These are phyloP conservation scores for Sycophila texana DNA, from an alignment of 2,888 invertebrate genomes.

Conservation along the genomic window DNA sequence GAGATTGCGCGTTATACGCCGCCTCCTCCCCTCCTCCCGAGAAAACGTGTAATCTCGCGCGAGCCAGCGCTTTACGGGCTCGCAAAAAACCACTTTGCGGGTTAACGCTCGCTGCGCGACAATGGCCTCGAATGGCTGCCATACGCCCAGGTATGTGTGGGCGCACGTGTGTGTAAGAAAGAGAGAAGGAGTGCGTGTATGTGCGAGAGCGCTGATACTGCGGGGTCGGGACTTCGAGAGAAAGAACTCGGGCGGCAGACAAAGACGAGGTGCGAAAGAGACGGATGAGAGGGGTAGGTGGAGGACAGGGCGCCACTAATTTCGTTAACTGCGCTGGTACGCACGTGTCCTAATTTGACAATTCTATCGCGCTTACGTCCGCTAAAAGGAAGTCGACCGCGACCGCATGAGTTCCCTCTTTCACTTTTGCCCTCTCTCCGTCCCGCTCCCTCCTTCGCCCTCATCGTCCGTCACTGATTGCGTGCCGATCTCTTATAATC, in stretches of 20 bases:
- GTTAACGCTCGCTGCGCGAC: conserved; percentile 17
- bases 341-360: conserved; percentile 49
- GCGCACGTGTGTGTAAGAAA: not conserved
- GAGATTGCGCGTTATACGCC: conserved; percentile 29
- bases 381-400: conserved; percentile 38
- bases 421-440: not conserved
- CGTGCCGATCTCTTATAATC: conserved; percentile 37
- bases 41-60: conserved; percentile 27
- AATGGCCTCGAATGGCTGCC: not conserved
- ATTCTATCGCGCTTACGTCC: conserved; percentile 49
- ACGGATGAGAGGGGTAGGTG: conserved; percentile 33
- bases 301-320: conserved; percentile 39
- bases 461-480: conserved; percentile 16
- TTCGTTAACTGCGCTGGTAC: conserved; percentile 46
- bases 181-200: not conserved
- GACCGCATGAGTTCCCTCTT: not conserved
- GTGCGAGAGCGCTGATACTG: too few species aligned
- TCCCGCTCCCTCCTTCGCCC: not conserved
- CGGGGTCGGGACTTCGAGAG: conserved; percentile 11
- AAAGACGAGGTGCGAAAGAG: conserved; percentile 52
- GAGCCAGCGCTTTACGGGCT: conserved; percentile 35
- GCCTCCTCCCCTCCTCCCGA: not conserved
- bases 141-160: not conserved
- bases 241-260: conserved; percentile 47
- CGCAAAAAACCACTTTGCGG: conserved; percentile 54